phyloP scores from a whole-genome alignment of 1,140 invertebrate genomes.

The Megalonaias nervosa region DNA sequence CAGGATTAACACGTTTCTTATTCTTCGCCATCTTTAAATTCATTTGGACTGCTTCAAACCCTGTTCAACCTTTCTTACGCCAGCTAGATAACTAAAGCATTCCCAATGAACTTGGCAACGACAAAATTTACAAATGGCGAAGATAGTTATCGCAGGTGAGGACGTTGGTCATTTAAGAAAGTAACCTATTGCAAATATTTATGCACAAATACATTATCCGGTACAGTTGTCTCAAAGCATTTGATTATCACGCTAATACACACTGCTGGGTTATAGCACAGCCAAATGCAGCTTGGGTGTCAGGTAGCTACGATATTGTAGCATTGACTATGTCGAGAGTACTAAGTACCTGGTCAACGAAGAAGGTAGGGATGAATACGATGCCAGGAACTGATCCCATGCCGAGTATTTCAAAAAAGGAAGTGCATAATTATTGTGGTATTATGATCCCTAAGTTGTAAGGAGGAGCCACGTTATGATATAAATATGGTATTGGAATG shows the following conservation, averaged over 20 bases:
- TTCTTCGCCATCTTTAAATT: constrained; percentile 23
- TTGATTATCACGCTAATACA: neutral
- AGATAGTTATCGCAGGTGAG: constrained; percentile 63
- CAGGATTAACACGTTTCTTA: constrained; percentile 30
- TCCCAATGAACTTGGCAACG: constrained; percentile 34
- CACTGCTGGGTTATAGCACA: too few species aligned
- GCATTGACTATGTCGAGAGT: neutral
- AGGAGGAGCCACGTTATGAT: too few species aligned
- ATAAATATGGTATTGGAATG: too few species aligned
- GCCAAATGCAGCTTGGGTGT: neutral
- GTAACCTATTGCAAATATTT: neutral
- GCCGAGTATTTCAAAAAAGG: too few species aligned
- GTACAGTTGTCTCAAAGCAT: neutral
- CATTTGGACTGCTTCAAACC: neutral
- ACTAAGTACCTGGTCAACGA: too few species aligned
- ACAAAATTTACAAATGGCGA: constrained; percentile 60
- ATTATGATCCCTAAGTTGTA: too few species aligned
- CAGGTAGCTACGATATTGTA: neutral
- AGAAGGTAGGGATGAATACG: too few species aligned
- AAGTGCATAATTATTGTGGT: too few species aligned
- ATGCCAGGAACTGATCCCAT: too few species aligned
- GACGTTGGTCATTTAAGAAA: neutral
- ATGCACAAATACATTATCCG: neutral
- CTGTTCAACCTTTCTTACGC: too few species aligned
- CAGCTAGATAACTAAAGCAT: neutral